These are phyloP conservation scores for Eristalis arbustorum DNA, from an alignment of 2,888 invertebrate species.

Conservation along the genomic window DNA sequence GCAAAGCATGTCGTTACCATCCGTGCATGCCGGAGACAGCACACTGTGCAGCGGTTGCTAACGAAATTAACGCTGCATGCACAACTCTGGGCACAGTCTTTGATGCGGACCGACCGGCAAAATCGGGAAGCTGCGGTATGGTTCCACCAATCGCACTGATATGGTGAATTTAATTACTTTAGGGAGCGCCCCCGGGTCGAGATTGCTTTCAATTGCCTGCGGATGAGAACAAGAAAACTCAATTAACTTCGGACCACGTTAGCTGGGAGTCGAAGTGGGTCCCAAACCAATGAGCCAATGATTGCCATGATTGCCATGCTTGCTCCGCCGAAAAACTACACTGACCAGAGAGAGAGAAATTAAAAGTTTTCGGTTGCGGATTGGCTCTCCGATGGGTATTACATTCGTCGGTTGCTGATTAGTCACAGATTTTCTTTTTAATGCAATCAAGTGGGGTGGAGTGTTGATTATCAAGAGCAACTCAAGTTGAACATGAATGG, in stretches of 20 bases:
- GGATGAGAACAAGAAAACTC: conserved; percentile 28
- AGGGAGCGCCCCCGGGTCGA: conserved; percentile 13
- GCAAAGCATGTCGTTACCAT: background rate
- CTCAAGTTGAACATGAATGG: too few species aligned
- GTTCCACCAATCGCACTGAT: background rate
- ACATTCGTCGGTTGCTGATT: background rate
- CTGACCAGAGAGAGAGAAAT: background rate
- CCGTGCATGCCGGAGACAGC: background rate
- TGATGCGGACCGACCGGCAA: background rate
- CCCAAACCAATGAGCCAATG: background rate
- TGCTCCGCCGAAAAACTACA: background rate
- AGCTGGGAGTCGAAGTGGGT: background rate
- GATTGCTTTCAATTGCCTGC: conserved; percentile 16
- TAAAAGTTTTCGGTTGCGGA: background rate
- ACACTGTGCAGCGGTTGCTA: background rate
- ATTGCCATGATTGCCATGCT: background rate
- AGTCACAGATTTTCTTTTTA: too few species aligned
- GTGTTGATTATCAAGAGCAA: too few species aligned
- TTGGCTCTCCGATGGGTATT: background rate
- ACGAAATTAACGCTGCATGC: background rate
- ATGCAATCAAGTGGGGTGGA: too few species aligned
- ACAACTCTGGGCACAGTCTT: background rate
- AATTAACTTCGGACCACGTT: conserved; percentile 38
- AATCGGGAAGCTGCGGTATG: background rate
- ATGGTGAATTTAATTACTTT: conserved; percentile 22